These are phyloP conservation scores for Thalassoma bifasciatum DNA, from an alignment of 2,113 vertebrate genomes.

Conservation along the genomic window DNA sequence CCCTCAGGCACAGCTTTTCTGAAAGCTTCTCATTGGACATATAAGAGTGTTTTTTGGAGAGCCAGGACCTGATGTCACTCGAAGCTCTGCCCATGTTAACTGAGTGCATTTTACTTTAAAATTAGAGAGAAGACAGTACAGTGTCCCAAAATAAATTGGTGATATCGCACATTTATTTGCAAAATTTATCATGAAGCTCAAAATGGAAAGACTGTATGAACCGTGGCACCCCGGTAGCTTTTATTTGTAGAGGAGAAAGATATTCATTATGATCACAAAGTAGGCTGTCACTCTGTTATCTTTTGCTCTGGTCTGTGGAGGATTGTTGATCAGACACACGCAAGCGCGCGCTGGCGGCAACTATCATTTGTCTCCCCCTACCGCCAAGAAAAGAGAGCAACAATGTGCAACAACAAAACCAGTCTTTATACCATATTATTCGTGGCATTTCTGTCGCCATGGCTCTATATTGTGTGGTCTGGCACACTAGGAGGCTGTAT, in stretches of 20 bases:
- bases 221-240: background rate
- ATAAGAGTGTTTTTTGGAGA: background rate
- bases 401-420: background rate
- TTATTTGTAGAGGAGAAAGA: background rate
- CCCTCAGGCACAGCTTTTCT: background rate
- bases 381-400: slow-evolving; percentile 13
- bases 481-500: background rate
- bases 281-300: slow-evolving; percentile 37
- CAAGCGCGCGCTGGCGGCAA: slow-evolving; percentile 30
- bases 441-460: background rate
- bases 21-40: background rate
- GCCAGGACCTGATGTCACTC: background rate
- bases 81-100: background rate
- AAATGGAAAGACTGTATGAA: background rate
- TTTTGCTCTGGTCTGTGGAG: slow-evolving; percentile 63
- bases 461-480: background rate
- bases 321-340: background rate
- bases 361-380: slow-evolving; percentile 64
- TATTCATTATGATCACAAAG: background rate
- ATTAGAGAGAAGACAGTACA: background rate
- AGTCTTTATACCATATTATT: background rate
- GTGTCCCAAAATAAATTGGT: background rate
- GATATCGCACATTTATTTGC: background rate
- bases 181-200: background rate
- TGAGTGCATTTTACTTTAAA: background rate